phyloP scores from a whole-genome alignment of 1,140 invertebrate genomes.

The Chrysopa pallens region DNA sequence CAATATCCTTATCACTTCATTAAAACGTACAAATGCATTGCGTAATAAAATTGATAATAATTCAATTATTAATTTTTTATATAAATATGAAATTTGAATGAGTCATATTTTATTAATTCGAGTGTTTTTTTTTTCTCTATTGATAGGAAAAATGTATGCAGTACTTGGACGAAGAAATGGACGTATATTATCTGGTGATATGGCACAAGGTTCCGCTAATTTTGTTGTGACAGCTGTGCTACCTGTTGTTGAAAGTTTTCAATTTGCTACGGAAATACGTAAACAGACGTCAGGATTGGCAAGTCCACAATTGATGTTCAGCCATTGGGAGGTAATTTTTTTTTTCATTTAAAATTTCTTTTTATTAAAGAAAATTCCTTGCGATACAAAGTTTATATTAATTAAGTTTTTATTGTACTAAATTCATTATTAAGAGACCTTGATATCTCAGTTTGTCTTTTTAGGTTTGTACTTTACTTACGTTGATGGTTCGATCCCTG shows the following conservation, averaged over 20 bases:
- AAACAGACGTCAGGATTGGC: constrained; percentile 93
- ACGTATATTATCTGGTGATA: constrained; percentile 72
- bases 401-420: too few species aligned
- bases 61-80: too few species aligned
- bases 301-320: constrained; percentile 87
- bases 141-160: constrained; percentile 79
- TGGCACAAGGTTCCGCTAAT: constrained; percentile 69
- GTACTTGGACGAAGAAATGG: constrained; percentile 79
- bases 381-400: too few species aligned
- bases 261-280: constrained; percentile 78
- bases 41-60: too few species aligned
- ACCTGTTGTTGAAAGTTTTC: constrained; percentile 92
- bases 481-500: too few species aligned
- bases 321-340: constrained; percentile 87
- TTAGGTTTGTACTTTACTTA: too few species aligned
- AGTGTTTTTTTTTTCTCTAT: constrained; percentile 2
- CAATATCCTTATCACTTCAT: too few species aligned
- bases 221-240: constrained; percentile 79
- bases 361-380: too few species aligned
- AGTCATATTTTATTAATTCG: not conserved
- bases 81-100: not conserved
- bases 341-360: too few species aligned
- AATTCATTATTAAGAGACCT: too few species aligned
- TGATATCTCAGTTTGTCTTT: too few species aligned
- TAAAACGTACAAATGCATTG: too few species aligned